Base-by-base conservation (phyloP, 2,797 vertebrate species). In the Lateolabrax maculatus region DNA sequence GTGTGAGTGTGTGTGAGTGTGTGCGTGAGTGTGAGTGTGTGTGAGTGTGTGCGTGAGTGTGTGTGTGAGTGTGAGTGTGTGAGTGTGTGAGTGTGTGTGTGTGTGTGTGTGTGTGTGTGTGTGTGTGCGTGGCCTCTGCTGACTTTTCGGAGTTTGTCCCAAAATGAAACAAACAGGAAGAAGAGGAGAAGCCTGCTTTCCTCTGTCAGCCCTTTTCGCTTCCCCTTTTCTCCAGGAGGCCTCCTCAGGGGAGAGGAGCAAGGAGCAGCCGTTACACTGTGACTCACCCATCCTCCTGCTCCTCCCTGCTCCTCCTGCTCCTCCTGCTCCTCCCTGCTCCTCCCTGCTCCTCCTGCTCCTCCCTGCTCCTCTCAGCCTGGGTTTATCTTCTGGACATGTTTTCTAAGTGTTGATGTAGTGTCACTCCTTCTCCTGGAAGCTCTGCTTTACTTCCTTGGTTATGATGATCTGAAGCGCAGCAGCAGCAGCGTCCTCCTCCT, bases 201-300 rank as follows among this genome's bases (percentile, higher is more conserved):
- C 65, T 81, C 83, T 1, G 87, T 93, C 91, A 93, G 92, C 92
- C 83, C 76, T 89, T 93, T 92, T 93, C 91, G n/a, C 79, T 93
- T 93, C 92, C 74, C 74, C 72, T 86, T 91, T 86, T 79, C 69
- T 72, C 66, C 51, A 9, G 29, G 37, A 71, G 75, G 79, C 70
- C 71, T 73, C 80, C 57, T 73, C 19, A n/a, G 48, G 62, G 70
- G 63, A 60, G 83, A 71, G 36, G 49, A 55, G 66, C 3, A 77
- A 63, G 81, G 86, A 75, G 79, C 18, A 55, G 79, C 81, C 65
- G 79, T 87, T 86, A 58, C 13, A 9, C 5, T 4, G 3, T 90
- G 85, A 90, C 79, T 90, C 89, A 89, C 64, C 70, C 55, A 0
- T 15, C 27, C 48, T 73, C 60, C 41, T 49, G 46, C 77, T 51